These are phyloP conservation scores for Rhinogobio ventralis DNA, from an alignment of 2,797 vertebrate species.

Conservation along the genomic window DNA sequence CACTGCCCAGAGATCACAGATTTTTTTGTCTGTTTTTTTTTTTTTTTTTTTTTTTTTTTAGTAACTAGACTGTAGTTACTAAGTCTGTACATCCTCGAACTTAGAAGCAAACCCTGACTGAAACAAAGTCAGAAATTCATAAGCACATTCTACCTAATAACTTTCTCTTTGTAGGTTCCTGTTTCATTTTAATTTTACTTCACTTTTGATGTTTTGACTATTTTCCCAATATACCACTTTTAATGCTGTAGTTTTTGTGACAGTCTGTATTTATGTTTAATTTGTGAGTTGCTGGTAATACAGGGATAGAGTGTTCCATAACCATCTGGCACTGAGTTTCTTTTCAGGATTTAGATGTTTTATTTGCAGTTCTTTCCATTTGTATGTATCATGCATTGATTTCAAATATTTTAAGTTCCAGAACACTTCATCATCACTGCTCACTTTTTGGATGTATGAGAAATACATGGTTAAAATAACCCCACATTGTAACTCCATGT, in stretches of 20 bases:
- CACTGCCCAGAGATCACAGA: background rate
- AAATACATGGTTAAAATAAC: constrained; percentile 1
- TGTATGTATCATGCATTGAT: background rate
- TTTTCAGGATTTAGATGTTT: constrained; percentile 14
- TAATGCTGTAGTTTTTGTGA: background rate
- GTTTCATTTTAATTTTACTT: background rate
- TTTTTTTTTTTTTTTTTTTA: background rate
- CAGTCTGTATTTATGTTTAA: constrained; percentile 17
- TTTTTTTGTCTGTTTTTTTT: background rate
- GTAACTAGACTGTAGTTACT: background rate
- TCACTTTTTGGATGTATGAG: constrained; percentile 1
- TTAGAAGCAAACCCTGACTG: background rate
- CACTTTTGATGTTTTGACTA: background rate
- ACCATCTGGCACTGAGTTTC: constrained; percentile 20
- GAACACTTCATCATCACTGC: constrained; percentile 14
- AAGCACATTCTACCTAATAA: background rate
- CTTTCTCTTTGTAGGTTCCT: background rate
- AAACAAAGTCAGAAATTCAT: constrained; percentile 1
- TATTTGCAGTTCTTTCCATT: constrained; percentile 8
- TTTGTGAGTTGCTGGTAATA: constrained; percentile 11
- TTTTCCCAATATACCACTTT: background rate
- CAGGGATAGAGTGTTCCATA: constrained; percentile 27
- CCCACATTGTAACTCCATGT: background rate
- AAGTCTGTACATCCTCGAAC: background rate
- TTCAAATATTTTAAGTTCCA: background rate